Base-by-base conservation (phyloP, 2,797 vertebrate genomes). In the Apogon talboti region DNA sequence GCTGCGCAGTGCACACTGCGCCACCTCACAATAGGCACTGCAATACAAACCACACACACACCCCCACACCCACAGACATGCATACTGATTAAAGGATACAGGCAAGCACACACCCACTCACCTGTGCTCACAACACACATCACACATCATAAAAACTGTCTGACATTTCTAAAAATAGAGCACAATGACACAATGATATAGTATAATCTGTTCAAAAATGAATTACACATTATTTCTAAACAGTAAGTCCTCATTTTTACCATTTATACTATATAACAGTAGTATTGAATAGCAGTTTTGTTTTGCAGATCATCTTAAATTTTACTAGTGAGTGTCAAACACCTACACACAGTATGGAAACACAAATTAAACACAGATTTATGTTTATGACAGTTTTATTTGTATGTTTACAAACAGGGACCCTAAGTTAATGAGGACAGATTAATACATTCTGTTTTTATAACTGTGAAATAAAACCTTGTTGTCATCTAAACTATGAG, bases 21-120 rank as follows among this genome's bases (percentile, higher is more conserved):
- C 93, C 93, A 94, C 92, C 86, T 95, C 93, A 90, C 93, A 94
- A 93, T 94, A 93, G 93, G 93, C 90, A 94, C 94, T 95, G 93
- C 82, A 94, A 94, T 86, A 93, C 90, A 92, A 91, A 92, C 89
- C 91, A 90, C 83, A 94, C 89, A 92, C 70, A 82, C 70, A 80
- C 71, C 74, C 40, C 71, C 41, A 69, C 67, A 57, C 48, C 71
- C 33, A 76, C 64, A 85, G 57, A 88, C 76, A 79, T 48, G 49
- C 77, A 79, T 78, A 75, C 78, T 69, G 79, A 87, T 90, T 87
- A 89, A 81, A 71, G 50, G 64, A 46, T 66, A 78, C 74, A 75
- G 37, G 19, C 76, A 53, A 40, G 14, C 76, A 61, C 65, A 1
- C 68, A 15, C 14, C n/a, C 60, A 37, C 55, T 45, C 78, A 37